Conservation (phyloP, 1,140 invertebrate species). For the Trachelipus rathkii region DNA sequence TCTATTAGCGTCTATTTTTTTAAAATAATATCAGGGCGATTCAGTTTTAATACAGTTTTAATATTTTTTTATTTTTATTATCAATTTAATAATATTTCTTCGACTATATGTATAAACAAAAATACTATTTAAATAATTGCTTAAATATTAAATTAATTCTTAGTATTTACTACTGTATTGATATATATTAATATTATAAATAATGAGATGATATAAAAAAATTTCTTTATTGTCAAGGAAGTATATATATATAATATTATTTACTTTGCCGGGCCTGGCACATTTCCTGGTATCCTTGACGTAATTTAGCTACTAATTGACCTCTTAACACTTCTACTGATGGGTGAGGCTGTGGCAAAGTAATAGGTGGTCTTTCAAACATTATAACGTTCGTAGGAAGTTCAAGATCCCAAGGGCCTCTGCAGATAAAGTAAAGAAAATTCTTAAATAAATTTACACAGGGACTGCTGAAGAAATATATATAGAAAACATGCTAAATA, state of each 20-base stretch:
- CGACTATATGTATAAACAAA: no score
- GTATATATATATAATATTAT: background rate
- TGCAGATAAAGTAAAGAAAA: constrained; percentile 50
- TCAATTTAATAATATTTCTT: no score
- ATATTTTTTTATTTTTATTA: no score
- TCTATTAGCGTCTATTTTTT: no score
- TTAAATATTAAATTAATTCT: no score
- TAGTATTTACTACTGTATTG: no score
- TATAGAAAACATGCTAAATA: background rate
- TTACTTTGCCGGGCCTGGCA: constrained; percentile 83
- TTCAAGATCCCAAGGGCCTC: constrained; percentile 93
- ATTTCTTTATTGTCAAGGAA: no score
- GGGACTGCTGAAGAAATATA: background rate
- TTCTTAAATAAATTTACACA: background rate
- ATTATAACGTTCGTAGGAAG: constrained; percentile 90
- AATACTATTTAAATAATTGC: no score
- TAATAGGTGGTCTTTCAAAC: constrained; percentile 75
- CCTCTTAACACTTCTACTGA: constrained; percentile 80
- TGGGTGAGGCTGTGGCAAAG: constrained; percentile 85
- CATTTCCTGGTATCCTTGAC: constrained; percentile 87
- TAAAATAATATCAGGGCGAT: no score
- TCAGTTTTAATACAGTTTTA: no score
- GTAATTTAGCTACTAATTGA: constrained; percentile 71
- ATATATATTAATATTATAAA: no score
- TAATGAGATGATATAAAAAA: no score